These are phyloP conservation scores for Tiphia femorata DNA, from an alignment of 2,888 invertebrate species.

Conservation along the genomic window DNA sequence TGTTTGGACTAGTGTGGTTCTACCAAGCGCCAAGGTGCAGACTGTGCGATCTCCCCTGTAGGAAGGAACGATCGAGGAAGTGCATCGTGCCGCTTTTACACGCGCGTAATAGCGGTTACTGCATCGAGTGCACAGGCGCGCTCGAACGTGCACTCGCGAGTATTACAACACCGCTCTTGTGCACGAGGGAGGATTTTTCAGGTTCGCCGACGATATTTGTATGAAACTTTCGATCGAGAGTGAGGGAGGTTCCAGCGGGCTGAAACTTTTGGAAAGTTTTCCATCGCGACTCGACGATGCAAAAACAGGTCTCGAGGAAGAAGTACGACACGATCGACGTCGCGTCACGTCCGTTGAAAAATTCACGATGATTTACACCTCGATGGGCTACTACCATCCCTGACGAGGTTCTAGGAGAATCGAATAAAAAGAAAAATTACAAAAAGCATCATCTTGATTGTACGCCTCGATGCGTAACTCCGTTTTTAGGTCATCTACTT, in stretches of 20 bases:
- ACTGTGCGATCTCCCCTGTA: no score
- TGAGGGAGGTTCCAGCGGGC: slow-evolving; percentile 31
- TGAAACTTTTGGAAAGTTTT: slow-evolving; percentile 36
- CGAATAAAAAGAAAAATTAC: no score
- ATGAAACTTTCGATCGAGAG: slow-evolving; percentile 36
- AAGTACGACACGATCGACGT: no score
- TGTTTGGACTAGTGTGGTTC: no score
- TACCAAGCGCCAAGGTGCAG: no score
- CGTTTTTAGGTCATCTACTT: slow-evolving; percentile 26
- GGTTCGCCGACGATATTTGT: slow-evolving; percentile 21
- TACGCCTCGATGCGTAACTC: no score
- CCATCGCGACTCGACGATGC: slow-evolving; percentile 29
- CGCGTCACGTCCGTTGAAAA: no score
- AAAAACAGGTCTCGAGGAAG: slow-evolving; percentile 8
- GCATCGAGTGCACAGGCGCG: slow-evolving; percentile 10
- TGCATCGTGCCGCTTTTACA: slow-evolving; percentile 17
- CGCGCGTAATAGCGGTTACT: slow-evolving; percentile 34
- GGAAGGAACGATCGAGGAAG: slow-evolving; percentile 40
- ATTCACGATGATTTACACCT: no score
- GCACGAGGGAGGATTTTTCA: slow-evolving; percentile 27
- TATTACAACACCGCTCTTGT: slow-evolving; percentile 26
- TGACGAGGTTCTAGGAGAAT: slow-evolving; percentile 15
- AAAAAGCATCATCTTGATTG: no score
- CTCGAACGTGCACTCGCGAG: slow-evolving; percentile 6
- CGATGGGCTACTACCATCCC: no score